Base-by-base conservation (phyloP, 2,888 invertebrate species). In the Pyrochroa serraticornis region DNA sequence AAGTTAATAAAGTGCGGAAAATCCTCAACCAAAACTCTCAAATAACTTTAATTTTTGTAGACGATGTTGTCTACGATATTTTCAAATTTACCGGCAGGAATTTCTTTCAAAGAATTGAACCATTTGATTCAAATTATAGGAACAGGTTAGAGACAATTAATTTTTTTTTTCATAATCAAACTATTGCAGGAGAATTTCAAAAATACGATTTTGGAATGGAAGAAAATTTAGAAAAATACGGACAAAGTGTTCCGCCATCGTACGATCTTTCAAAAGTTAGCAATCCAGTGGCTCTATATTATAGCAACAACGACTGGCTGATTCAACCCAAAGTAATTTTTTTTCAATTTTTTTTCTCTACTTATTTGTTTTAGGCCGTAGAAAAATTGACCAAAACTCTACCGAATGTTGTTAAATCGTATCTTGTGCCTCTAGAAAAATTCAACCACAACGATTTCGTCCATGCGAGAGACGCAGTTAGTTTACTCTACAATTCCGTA, bases 381-480 rank as follows among this genome's bases (percentile, higher is more conserved):
- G n/a, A 36, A n/a, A 35, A 37, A 8, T 7, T 48, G 10, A 9
- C n/a, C 3, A 9, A 9, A n/a, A 32, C 37, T 9, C 34, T 55
- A 10, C 42, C 55, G 6, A 55, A 55, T 37, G 34, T 48, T 10
- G 55, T 36, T 1, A 48, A 48, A 9, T 7, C 42, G 2, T 55
- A 48, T 36, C 8, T 35, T 12, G 55, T 55, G 13, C 55, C 55
- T 3, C 14, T 31, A 3, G 37, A 42, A n/a, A 12, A 9, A 0
- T 55, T 55, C 31, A 34, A 35, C 9, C 55, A 55, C 30, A 34
- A 14, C 9, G 55, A 48, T 31, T 54, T 47, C 14, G 14, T 37
- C 1, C 34, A 32, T 10, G 52, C 34, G 9, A 52, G 45, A n/a
- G 52, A 52, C 33, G 45, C 37, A 10, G 52, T 41, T 6, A 12